Base-by-base conservation (phyloP, 2,888 invertebrate genomes). In the Linyphia triangularis region DNA sequence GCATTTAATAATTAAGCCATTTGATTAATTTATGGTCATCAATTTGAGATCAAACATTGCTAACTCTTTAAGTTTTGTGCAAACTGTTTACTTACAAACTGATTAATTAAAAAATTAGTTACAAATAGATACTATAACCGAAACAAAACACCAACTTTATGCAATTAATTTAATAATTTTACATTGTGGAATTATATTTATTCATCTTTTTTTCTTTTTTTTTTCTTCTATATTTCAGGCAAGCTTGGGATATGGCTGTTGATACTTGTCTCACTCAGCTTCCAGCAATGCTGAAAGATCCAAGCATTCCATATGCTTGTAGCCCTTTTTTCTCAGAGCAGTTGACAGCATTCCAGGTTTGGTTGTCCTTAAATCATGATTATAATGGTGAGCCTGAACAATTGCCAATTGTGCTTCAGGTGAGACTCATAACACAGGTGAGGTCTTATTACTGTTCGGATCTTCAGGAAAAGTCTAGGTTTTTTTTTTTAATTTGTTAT, bases 301-400 rank as follows among this genome's bases (percentile, higher is more conserved):
- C 92, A 63, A 90, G 92, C 22, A 77, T 90, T 67, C 16, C 13
- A 5, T 88, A 93, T 90, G 90, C 92, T 51, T 96, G 97, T 93
- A 95, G 97, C 91, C 95, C 97, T 30, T 99, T 99, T 94, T 99
- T 99, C 93, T 97, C 98, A 92, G 98, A 99, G 92, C 99, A 99
- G 93, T 94, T 99, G 88, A 98, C 98, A 65, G 99, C 99, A 67
- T 99, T 99, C 94, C 96, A 98, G 93, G 97, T 97, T 65, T 98
- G 98, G 98, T 94, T 98, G 69, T 95, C 95, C 86, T 94, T 96
- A 89, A 97, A 96, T 91, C 95, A 95, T 0, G 95, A 96, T 91
- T 93, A 94, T 85, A 94, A 97, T n/a, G 95, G 95, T 91, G 96
- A 82, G 9, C 99, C 99, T 0, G 97, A 98, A 93, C 99, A 99